Base-by-base conservation (phyloP, 2,888 invertebrate genomes). In the Heliconius hortense region DNA sequence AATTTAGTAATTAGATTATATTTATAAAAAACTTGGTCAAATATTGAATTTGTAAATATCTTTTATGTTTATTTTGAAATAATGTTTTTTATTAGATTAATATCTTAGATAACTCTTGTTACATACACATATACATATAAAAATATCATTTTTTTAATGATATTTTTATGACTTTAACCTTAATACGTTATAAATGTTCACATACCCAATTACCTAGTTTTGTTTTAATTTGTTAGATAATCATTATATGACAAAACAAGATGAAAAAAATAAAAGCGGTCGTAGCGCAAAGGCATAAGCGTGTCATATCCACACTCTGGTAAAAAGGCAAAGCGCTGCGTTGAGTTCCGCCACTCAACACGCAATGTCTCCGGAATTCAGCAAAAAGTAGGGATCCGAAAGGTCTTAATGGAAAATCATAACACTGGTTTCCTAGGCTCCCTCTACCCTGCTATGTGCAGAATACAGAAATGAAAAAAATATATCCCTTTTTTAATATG, bases 81-180 rank as follows among this genome's bases (percentile, higher is more conserved):
- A 48, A 53, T 56, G 0, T n/a, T 53, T 21, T 53, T 21, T 53
- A 48, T 48, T 48, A 48, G 21, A n/a, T 53, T 10, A 8, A 53
- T 60, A 60, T 60, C 1, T 66, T 24, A 39, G 39, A 66, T 66
- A 39, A 4, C 5, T 39, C 39, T 24, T 39, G 24, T n/a, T n/a
- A n/a, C n/a, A n/a, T n/a, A n/a, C n/a, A n/a, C n/a, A n/a, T n/a
- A n/a, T n/a, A n/a, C n/a, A n/a, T n/a, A n/a, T n/a, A n/a, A 4
- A 31, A 39, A 35, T 24, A 24, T 39, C 2, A 2, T 1, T 1
- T 66, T 66, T 39, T 39, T 39, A 43, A 39, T 66, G 0, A 39
- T 43, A 24, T 66, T 66, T 66, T 66, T 66, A 66, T 66, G 66
- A 24, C 66, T 66, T n/a, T 64, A 64, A 66, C 66, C 64, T 64